Evolutionary conservation across 2,113 vertebrate species (phyloP).

Genomic region (Heterotilapia buettikoferi): DNA sequence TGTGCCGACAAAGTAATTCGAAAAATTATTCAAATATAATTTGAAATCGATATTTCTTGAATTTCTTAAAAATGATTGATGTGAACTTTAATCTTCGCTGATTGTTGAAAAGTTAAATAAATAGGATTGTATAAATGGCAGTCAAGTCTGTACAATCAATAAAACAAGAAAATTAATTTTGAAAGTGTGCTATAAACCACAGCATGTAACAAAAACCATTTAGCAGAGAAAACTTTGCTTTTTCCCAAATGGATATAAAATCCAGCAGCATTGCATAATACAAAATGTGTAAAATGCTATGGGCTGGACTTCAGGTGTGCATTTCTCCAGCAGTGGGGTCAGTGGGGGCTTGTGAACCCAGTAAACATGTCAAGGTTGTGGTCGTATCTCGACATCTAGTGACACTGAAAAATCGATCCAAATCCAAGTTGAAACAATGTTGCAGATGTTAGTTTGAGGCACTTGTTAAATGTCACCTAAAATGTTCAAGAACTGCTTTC

Average conservation of each 20-base stretch:
- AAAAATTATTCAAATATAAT: background rate
- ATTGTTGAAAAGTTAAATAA: background rate
- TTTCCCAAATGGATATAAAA: background rate
- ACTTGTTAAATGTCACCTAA: background rate
- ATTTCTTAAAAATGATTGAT: background rate
- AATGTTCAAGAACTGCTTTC: background rate
- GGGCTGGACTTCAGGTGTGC: background rate
- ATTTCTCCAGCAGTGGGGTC: background rate
- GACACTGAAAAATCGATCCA: background rate
- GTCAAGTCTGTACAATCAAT: background rate
- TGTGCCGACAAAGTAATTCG: background rate
- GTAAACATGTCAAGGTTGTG: background rate
- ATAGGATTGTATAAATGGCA: background rate
- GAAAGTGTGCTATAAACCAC: background rate
- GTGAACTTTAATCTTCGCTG: background rate
- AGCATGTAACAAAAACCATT: background rate
- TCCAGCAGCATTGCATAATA: background rate
- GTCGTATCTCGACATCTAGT: background rate
- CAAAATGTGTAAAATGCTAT: background rate
- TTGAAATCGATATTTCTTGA: background rate
- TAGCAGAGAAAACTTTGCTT: background rate
- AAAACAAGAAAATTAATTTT: background rate
- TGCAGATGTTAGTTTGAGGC: background rate
- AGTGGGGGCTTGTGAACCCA: accelerated
- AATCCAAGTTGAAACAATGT: background rate